A percentile compares a stretch with the other conserved stretches of the same genome.
phyloP scores from a whole-genome alignment of 2,888 invertebrate species.

The Dolomedes plantarius region DNA sequence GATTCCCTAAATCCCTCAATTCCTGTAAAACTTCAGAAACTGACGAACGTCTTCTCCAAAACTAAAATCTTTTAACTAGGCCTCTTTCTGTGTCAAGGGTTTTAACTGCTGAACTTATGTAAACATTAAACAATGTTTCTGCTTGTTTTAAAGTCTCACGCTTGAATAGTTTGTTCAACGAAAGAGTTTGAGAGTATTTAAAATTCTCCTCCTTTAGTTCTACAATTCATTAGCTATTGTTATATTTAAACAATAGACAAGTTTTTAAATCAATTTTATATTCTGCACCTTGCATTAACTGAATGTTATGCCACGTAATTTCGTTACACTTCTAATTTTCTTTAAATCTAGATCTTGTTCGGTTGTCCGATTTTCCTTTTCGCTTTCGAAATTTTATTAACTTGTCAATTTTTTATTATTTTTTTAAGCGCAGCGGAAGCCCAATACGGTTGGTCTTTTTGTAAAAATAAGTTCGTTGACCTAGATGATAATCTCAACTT shows the following conservation, averaged over 20 bases:
- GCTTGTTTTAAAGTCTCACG: not conserved
- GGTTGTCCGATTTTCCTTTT: too few relatives aligned
- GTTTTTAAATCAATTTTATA: not conserved
- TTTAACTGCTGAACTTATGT: constrained; percentile 1
- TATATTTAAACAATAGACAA: not conserved
- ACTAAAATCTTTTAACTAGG: constrained; percentile 3
- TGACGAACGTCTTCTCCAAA: constrained; percentile 3
- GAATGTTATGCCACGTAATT: too few relatives aligned
- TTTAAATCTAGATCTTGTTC: too few relatives aligned
- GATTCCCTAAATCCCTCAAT: constrained; percentile 3
- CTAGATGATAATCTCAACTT: too few relatives aligned
- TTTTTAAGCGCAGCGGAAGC: too few relatives aligned
- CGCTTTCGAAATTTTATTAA: too few relatives aligned
- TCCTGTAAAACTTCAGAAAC: constrained; percentile 16
- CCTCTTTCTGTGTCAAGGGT: not conserved
- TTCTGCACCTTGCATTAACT: too few relatives aligned
- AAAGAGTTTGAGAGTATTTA: not conserved
- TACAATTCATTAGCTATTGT: not conserved
- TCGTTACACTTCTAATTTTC: too few relatives aligned
- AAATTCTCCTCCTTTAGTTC: not conserved
- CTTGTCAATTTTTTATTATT: too few relatives aligned
- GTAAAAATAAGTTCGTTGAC: too few relatives aligned
- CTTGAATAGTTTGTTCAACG: not conserved
- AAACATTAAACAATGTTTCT: not conserved
- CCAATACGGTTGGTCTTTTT: too few relatives aligned